Percentiles rank a stretch among this genome's conserved stretches.
Conservation (phyloP, 2,797 vertebrate genomes). For the Siniperca undulata region DNA sequence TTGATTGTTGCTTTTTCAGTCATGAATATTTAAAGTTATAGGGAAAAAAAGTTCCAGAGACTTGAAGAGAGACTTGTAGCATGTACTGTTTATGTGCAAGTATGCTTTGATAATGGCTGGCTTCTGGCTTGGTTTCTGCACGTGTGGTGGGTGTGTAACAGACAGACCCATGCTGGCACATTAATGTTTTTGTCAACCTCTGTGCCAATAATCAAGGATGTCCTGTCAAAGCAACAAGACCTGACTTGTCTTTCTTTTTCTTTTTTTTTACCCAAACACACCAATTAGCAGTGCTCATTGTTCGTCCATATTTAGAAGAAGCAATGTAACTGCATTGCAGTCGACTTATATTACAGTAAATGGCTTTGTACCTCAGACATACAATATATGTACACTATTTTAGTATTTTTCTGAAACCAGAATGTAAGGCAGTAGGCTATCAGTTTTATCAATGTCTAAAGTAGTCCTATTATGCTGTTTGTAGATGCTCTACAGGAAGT, state of each 20-base stretch:
- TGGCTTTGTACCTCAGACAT: neutral
- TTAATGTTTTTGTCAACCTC: neutral
- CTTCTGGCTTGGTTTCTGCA: neutral
- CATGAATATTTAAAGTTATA: neutral
- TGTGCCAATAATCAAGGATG: constrained; percentile 16
- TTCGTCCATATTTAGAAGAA: neutral
- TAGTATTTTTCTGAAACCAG: neutral
- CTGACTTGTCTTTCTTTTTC: neutral
- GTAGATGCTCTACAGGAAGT: constrained; percentile 57
- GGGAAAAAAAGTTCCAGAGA: neutral
- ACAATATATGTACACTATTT: neutral
- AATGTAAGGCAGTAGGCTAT: neutral
- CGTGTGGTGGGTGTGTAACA: neutral
- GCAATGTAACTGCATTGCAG: neutral
- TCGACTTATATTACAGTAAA: neutral
- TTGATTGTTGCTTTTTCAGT: neutral
- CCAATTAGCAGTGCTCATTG: neutral
- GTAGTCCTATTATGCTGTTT: constrained; percentile 4
- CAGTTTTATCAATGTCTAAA: neutral
- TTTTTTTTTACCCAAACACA: neutral
- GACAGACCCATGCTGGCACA: constrained; percentile 7
- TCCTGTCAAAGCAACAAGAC: neutral
- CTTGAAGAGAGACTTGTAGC: neutral
- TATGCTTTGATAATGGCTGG: neutral
- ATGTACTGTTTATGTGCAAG: neutral